A percentile compares a stretch with the other conserved stretches of the same genome.
These are phyloP conservation scores for Bombycilla garrulus DNA, from an alignment of 2,113 vertebrate genomes.

Conservation along the genomic window DNA sequence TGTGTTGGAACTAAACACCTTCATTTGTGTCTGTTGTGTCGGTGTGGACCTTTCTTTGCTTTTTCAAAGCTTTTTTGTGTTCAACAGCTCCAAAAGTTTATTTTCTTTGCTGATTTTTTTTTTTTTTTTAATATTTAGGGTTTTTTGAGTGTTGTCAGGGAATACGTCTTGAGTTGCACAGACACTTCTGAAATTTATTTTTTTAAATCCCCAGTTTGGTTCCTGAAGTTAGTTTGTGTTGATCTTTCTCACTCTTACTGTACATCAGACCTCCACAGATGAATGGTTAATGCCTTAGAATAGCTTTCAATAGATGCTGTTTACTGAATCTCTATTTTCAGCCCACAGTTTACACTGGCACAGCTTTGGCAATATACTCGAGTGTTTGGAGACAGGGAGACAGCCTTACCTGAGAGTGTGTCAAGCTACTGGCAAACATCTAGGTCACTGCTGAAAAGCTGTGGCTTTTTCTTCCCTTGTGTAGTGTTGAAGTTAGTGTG, in stretches of 20 bases:
- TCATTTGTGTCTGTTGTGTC: neutral
- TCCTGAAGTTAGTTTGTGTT: neutral
- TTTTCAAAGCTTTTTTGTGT: conserved; percentile 4
- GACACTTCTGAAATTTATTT: neutral
- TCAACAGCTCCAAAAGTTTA: neutral
- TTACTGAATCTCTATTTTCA: conserved; percentile 19
- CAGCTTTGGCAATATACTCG: neutral
- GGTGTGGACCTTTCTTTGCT: neutral
- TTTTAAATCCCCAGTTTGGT: neutral
- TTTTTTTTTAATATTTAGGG: neutral
- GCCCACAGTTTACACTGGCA: conserved; percentile 38
- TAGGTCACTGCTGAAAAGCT: conserved; percentile 55
- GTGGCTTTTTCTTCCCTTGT: neutral
- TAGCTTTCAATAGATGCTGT: conserved; percentile 19
- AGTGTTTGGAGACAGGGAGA: conserved; percentile 40
- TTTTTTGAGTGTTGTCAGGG: neutral
- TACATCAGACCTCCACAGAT: neutral
- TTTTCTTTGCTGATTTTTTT: neutral
- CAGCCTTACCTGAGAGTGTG: conserved; percentile 41
- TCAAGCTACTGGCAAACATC: conserved; percentile 57
- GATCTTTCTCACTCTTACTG: neutral
- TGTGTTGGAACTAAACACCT: conserved; percentile 18
- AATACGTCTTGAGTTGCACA: neutral
- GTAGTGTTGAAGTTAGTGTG: conserved; percentile 44
- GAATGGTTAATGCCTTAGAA: neutral